phyloP scores from a whole-genome alignment of 2,888 invertebrate genomes.

The Brachypalpus laphriformis region DNA sequence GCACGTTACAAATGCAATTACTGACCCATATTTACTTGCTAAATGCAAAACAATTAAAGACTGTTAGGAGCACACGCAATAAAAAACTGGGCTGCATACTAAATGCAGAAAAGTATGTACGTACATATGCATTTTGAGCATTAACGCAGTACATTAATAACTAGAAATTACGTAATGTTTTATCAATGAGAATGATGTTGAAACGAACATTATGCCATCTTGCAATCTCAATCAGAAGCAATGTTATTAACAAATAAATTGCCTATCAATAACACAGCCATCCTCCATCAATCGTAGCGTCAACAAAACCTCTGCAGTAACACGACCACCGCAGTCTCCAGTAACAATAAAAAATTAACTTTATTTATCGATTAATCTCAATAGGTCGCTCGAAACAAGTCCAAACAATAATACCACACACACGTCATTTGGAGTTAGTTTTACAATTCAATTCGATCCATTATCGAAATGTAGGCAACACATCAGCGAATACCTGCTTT shows the following conservation, averaged over 20 bases:
- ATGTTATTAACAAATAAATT: constrained; percentile 6
- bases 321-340: not conserved
- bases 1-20: too few relatives aligned
- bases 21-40: too few relatives aligned
- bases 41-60: too few relatives aligned
- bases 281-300: constrained; percentile 13
- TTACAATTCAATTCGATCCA: constrained; percentile 45
- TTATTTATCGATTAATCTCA: constrained; percentile 27
- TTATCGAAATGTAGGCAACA: constrained; percentile 23
- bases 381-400: constrained; percentile 19
- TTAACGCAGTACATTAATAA: too few relatives aligned
- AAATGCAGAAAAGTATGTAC: too few relatives aligned
- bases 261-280: constrained; percentile 27
- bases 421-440: constrained; percentile 18
- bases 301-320: constrained; percentile 10
- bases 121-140: too few relatives aligned
- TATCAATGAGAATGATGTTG: too few relatives aligned
- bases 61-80: too few relatives aligned
- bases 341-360: constrained; percentile 10
- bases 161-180: too few relatives aligned
- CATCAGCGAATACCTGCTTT: constrained; percentile 15
- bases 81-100: too few relatives aligned
- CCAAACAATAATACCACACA: constrained; percentile 30
- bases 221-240: constrained; percentile 1
- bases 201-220: not conserved